Base-by-base conservation (phyloP, 1,140 invertebrate species). In the Araneus ventricosus region DNA sequence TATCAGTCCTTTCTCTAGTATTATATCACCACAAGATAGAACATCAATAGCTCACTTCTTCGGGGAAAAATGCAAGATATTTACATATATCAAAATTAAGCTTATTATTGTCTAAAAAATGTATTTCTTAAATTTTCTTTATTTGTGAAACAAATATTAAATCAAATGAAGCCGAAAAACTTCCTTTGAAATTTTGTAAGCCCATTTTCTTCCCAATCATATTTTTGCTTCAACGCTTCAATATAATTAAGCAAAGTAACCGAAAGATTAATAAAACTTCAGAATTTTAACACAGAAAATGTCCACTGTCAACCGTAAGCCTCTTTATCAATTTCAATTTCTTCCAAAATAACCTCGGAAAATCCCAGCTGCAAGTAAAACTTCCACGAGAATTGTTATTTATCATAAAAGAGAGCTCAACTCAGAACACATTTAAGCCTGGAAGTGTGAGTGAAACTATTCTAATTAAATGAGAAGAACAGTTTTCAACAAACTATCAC, bases 311-410 rank as follows among this genome's bases (percentile, higher is more conserved):
- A 37, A 34, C 4, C 4, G 1, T 20, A 75, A 75, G 30, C 30
- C 27, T 3, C 63, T 67, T 67, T 20, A 75, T 37, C 30, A 75
- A 75, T 75, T 75, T 75, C 67, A 75, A 34, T 75, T 75, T 75
- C 67, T 17, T 17, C 10, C 27, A 30, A 30, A 75, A 75, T 75
- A 37, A 14, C 30, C 34, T 75, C 17, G 17, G 45, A 34, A 75
- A 75, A 27, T 75, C 67, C 27, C 27, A 75, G 27, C 30, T 75
- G 59, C 22, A 24, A 20, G 59, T 61, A 14, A 37, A 75, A 75
- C 10, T 75, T 34, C 30, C 5, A 37, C 20, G 17, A 75, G 67
- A 75, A 75, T 37, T 75, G 30, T 75, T 75, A 75, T 75, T 75
- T 75, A 75, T 75, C 30, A 61, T n/a, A 61, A 61, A 24, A 61